Base-by-base conservation (phyloP, 2,113 vertebrate genomes). In the Xiphophorus couchianus region DNA sequence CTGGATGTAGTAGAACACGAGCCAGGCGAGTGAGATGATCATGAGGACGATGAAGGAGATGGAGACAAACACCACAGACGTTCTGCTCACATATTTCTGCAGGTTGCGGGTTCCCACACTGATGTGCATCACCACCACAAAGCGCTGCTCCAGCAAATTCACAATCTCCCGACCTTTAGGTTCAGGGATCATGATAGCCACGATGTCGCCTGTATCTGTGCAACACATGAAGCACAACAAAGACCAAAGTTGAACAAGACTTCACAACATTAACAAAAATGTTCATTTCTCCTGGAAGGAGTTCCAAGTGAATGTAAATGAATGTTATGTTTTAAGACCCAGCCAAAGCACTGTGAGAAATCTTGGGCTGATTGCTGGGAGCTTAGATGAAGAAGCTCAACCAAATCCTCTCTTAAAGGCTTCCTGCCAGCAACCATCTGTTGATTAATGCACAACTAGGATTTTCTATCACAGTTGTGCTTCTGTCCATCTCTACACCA, bases 11-110 rank as follows among this genome's bases (percentile, higher is more conserved):
- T 99, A 99, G 94, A 99, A 99, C 93, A 99, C 96, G 44, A 99
- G 96, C 98, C 98, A 99, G 0, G 98, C 98, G 69, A 99, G 94
- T 0, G 98, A 99, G 92, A 99, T 98, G 94, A 98, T 99, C 98
- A 99, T 99, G 86, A 99, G 94, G 70, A 99, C 96, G 71, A 99
- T 99, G 95, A 99, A 99, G 93, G 98, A 99, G 94, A 99, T 99
- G 92, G 98, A 99, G 70, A 99, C 97, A 2, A 99, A 99, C 71
- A 99, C 98, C 25, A 99, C 98, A 0, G 98, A 99, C 0, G 98
- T 99, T 66, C 98, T 93, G 95, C 97, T 99, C 90, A 99, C 98
- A 0, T 97, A 99, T 90, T 99, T 99, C 95, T 99, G 98, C 91
- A 99, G 87, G 94, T 99, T 99, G 78, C 98, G 95, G 0, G 98